phyloP scores from a whole-genome alignment of 2,888 invertebrate genomes.

The Lepeophtheirus nordmannii region DNA sequence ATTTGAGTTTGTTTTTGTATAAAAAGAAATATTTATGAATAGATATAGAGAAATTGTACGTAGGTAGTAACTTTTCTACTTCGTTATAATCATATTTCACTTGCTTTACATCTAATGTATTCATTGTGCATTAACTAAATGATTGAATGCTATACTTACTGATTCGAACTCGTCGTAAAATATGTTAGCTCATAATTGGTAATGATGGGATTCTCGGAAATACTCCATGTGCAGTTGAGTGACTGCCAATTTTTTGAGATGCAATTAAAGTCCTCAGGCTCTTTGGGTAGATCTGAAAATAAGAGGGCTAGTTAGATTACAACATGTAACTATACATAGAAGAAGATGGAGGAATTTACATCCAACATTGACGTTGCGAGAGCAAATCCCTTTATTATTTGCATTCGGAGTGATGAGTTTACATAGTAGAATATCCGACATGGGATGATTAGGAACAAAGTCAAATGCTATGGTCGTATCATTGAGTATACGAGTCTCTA shows the following conservation, averaged over 20 bases:
- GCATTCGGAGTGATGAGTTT: constrained; percentile 32
- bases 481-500: constrained; percentile 38
- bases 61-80: no score
- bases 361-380: constrained; percentile 43
- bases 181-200: constrained; percentile 43
- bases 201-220: constrained; percentile 42
- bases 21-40: no score
- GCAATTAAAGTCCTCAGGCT: constrained; percentile 54
- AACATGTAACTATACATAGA: no score
- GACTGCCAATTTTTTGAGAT: constrained; percentile 54
- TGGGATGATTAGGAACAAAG: constrained; percentile 42
- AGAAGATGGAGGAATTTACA: constrained; percentile 38
- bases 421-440: constrained; percentile 44
- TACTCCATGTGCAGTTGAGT: constrained; percentile 57
- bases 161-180: not conserved
- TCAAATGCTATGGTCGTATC: constrained; percentile 46
- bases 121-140: no score
- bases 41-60: no score
- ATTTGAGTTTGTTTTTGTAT: not conserved
- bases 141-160: not conserved
- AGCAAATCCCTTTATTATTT: constrained; percentile 36
- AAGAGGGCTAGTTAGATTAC: constrained; percentile 24
- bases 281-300: constrained; percentile 43
- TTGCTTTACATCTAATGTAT: no score
- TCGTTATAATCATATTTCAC: no score